phyloP scores from a whole-genome alignment of 2,113 vertebrate genomes.

The Typhlomys cinereus region DNA sequence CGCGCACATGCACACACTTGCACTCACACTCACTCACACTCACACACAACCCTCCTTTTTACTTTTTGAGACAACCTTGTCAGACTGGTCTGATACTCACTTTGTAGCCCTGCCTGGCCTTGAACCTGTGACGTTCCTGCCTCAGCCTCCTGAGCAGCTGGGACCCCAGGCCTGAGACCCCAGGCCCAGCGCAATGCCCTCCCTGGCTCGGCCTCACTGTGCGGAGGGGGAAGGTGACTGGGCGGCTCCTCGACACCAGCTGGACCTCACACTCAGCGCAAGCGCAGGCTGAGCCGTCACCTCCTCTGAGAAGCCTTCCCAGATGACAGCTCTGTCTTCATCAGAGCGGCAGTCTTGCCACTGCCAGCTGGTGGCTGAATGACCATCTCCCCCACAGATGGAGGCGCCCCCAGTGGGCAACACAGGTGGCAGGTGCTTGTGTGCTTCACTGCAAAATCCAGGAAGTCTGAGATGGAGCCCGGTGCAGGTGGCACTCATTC shows the following conservation, averaged over 20 bases:
- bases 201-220: neutral
- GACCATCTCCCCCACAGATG: neutral
- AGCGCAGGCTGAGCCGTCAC: neutral
- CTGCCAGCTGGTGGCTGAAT: neutral
- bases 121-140: neutral
- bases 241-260: neutral
- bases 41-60: too few species aligned
- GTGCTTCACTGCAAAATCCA: neutral
- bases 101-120: neutral
- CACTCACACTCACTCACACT: too few species aligned
- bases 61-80: too few species aligned
- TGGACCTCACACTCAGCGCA: neutral
- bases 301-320: constrained; percentile 2
- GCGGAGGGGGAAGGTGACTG: neutral
- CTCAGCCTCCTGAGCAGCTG: neutral
- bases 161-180: neutral
- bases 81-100: neutral
- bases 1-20: too few species aligned
- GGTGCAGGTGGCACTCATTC: neutral
- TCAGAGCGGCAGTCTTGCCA: neutral
- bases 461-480: neutral
- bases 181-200: neutral
- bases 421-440: neutral
- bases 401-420: neutral
- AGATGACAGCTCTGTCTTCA: neutral